These are phyloP conservation scores for Orientallactaga bullata DNA, from an alignment of 2,113 vertebrate species.

Conservation along the genomic window DNA sequence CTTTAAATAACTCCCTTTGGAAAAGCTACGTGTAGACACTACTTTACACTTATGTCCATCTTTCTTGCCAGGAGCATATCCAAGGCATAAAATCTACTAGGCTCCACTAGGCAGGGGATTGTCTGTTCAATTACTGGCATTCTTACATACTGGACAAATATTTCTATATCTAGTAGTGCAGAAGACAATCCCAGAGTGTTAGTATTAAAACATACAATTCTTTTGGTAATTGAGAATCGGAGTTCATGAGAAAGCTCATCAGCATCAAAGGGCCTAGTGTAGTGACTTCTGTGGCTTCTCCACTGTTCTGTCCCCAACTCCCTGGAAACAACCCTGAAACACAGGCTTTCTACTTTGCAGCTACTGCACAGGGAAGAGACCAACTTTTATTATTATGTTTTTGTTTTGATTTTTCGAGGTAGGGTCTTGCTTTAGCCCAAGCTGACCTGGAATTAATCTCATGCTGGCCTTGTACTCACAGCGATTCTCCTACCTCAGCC, in stretches of 20 bases:
- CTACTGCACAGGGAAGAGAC: background rate
- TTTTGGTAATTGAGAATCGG: background rate
- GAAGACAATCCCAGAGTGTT: background rate
- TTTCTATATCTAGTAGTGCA: slow-evolving; percentile 13
- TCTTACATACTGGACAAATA: background rate
- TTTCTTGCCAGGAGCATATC: background rate
- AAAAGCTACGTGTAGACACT: background rate
- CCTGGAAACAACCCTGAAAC: background rate
- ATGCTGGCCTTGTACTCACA: too few species aligned
- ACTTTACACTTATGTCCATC: background rate
- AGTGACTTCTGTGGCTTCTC: background rate
- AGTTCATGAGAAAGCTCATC: background rate
- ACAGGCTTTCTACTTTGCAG: background rate
- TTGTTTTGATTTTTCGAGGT: too few species aligned
- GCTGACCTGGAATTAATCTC: too few species aligned
- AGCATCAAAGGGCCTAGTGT: background rate
- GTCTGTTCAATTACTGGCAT: background rate
- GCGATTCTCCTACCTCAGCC: too few species aligned
- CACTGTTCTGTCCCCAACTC: background rate
- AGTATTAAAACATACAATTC: background rate
- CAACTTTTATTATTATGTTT: too few species aligned
- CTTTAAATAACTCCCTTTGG: slow-evolving; percentile 46
- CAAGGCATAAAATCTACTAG: background rate
- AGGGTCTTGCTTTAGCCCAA: too few species aligned
- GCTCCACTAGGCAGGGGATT: background rate